Percentiles rank a stretch among this genome's conserved stretches.
Conservation (phyloP, 2,888 invertebrate genomes). For the Xanthorhoe spadicearia region DNA sequence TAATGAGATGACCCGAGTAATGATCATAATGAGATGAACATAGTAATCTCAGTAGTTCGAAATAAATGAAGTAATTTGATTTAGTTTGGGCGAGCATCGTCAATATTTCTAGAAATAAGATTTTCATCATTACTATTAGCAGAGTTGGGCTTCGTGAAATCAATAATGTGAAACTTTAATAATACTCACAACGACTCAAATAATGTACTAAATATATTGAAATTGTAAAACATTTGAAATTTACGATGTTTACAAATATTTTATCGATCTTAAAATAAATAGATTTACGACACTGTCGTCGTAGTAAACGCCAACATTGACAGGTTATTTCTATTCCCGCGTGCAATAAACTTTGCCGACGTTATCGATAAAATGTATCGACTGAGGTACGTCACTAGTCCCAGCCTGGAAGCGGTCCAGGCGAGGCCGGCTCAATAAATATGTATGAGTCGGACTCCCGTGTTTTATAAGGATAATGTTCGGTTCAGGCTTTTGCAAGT, state of each 20-base stretch:
- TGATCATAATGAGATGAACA: too few relatives aligned
- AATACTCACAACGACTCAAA: too few relatives aligned
- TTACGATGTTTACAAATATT: slow-evolving; percentile 1
- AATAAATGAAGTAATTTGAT: too few relatives aligned
- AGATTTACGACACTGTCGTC: slow-evolving; percentile 13
- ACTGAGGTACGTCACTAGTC: slow-evolving; percentile 27
- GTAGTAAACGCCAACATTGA: slow-evolving; percentile 4
- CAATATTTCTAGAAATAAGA: too few relatives aligned
- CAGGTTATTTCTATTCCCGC: slow-evolving; percentile 20
- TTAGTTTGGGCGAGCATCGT: too few relatives aligned
- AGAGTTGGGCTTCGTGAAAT: too few relatives aligned
- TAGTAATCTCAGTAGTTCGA: too few relatives aligned
- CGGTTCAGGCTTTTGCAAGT: slow-evolving; percentile 5
- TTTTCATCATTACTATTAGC: too few relatives aligned
- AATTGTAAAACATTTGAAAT: not conserved
- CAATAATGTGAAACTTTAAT: too few relatives aligned
- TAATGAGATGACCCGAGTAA: too few relatives aligned
- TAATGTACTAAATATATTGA: not conserved
- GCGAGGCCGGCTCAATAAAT: slow-evolving; percentile 62
- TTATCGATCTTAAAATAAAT: slow-evolving; percentile 11
- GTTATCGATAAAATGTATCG: slow-evolving; percentile 28
- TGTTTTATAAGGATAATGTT: slow-evolving; percentile 47
- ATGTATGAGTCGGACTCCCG: slow-evolving; percentile 63
- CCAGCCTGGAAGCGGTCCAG: slow-evolving; percentile 58
- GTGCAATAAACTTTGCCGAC: slow-evolving; percentile 28